Base-by-base conservation (phyloP, 2,797 vertebrate genomes). In the Phataginus tetradactyla region DNA sequence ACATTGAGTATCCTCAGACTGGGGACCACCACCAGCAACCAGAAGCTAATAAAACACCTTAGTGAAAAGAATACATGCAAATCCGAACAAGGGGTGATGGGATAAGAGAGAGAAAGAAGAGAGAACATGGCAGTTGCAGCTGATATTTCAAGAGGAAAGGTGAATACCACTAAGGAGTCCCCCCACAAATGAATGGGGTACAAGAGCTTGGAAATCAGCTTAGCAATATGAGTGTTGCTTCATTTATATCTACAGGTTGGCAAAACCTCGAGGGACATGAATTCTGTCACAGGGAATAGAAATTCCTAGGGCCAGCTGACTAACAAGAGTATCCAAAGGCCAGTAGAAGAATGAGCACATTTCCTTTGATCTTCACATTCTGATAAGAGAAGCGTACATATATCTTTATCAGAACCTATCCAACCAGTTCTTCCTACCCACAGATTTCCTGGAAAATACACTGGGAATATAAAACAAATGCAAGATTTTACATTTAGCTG, bases 401-500 rank as follows among this genome's bases (percentile, higher is more conserved):
- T 45, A 61, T 61, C 14, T 20, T 57, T 75, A 57, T 18, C 32
- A 66, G 23, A 57, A 37, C 14, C 75, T 75, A 37, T 83, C 92
- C 75, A 89, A 59, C 21, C n/a, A 42, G 20, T 75, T 83, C 51
- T 89, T 51, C 7, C 51, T 75, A 20, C 42, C 61, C 42, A 51
- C 25, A 27, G 39, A 83, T 68, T 75, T 94, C 39, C 25, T 49
- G 21, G 83, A 75, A 68, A 77, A 21, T 59, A 51, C 10, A 51
- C 51, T 84, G 18, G 23, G 66, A 39, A 39, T 59, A 17, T 29
- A 45, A 75, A 68, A 75, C 57, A 71, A 51, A 59, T 45, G 13
- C 17, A 83, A 85, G 37, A 71, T 75, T 87, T 83, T 84, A 42
- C 23, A 4, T 92, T 78, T 32, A 81, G 51, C 10, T 59, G 25